Percentiles rank a stretch among this genome's conserved stretches.
phyloP scores from a whole-genome alignment of 1,140 invertebrate species.

The Chionoecetes opilio region DNA sequence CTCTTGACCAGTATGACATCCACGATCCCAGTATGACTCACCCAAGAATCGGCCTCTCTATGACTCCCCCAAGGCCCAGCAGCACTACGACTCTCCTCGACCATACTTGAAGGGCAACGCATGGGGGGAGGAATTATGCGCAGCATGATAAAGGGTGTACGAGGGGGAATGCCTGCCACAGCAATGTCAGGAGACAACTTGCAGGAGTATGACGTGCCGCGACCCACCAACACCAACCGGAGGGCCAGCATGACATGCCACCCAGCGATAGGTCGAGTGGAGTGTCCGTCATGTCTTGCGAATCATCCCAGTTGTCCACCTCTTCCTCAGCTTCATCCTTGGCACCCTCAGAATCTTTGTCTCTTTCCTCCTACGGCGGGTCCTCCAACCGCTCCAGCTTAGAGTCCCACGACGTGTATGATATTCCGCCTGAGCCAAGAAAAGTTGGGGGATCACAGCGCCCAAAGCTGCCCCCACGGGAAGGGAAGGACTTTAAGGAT shows the following conservation, averaged over 20 bases:
- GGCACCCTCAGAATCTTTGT: slow-evolving; percentile 81
- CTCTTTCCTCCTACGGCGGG: slow-evolving; percentile 82
- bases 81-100: slow-evolving; percentile 71
- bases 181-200: slow-evolving; percentile 55
- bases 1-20: slow-evolving; percentile 80
- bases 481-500: slow-evolving; percentile 64
- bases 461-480: slow-evolving; percentile 77
- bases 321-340: slow-evolving; percentile 82
- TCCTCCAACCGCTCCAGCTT: slow-evolving; percentile 84
- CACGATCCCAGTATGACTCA: slow-evolving; percentile 77
- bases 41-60: slow-evolving; percentile 74
- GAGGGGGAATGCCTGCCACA: slow-evolving; percentile 61
- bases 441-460: slow-evolving; percentile 78
- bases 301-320: slow-evolving; percentile 82
- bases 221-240: slow-evolving; percentile 74
- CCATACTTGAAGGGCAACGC: slow-evolving; percentile 52
- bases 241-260: slow-evolving; percentile 65
- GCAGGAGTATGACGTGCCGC: slow-evolving; percentile 83
- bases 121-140: slow-evolving; percentile 33
- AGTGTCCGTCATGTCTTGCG: slow-evolving; percentile 83
- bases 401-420: slow-evolving; percentile 83
- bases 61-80: slow-evolving; percentile 77
- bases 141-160: slow-evolving; percentile 78
- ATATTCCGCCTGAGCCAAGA: slow-evolving; percentile 81
- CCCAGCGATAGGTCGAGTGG: slow-evolving; percentile 82